phyloP scores from a whole-genome alignment of 2,113 vertebrate genomes.

The Elanus axillaris region DNA sequence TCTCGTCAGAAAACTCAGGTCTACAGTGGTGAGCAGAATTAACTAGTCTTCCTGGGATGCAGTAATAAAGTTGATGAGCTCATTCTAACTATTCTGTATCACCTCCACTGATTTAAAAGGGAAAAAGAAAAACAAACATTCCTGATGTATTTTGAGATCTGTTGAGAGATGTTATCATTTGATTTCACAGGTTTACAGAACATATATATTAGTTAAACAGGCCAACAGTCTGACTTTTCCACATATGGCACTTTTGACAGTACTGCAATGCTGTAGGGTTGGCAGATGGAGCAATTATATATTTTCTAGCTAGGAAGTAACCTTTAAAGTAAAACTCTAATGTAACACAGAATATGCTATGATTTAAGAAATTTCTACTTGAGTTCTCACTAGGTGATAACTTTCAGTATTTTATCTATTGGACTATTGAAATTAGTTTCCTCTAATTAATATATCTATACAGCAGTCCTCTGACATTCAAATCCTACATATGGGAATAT shows the following conservation, averaged over 20 bases:
- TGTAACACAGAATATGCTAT: background rate
- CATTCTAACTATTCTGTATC: background rate
- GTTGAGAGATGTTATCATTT: background rate
- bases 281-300: conserved; percentile 65
- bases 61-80: background rate
- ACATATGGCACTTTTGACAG: conserved; percentile 55
- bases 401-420: background rate
- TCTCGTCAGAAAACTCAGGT: background rate
- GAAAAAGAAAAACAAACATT: background rate
- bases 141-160: background rate
- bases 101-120: background rate
- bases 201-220: conserved; percentile 46
- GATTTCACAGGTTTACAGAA: conserved; percentile 7
- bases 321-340: conserved; percentile 28
- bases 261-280: conserved; percentile 18
- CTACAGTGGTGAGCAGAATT: background rate
- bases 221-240: conserved; percentile 35
- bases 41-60: background rate
- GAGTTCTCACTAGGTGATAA: background rate
- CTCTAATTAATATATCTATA: background rate
- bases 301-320: conserved; percentile 45
- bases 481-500: background rate
- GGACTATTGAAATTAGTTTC: background rate
- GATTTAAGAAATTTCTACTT: conserved; percentile 1
- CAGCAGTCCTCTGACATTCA: background rate